Evolutionary conservation across 2,888 invertebrate genomes (phyloP).

Genomic region (Drosophila prostipennis): DNA sequence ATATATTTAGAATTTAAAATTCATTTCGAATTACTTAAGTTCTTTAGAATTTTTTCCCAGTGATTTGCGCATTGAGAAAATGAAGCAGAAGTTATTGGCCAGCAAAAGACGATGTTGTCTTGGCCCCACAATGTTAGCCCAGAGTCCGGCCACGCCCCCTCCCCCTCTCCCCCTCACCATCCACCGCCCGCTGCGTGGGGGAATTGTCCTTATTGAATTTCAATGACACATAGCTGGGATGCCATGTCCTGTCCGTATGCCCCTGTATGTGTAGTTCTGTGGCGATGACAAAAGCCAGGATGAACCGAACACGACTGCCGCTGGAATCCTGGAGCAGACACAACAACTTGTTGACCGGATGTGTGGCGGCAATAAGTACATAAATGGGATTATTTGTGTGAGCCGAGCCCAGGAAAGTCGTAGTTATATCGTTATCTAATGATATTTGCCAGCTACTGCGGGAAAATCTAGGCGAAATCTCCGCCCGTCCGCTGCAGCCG

Average conservation of each 20-base stretch:
- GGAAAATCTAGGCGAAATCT: conserved; percentile 8
- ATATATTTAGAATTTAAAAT: too few relatives aligned
- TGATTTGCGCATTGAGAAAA: conserved; percentile 46
- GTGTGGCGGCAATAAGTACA: conserved; percentile 72
- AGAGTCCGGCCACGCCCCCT: conserved; percentile 1
- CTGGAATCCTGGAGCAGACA: conserved; percentile 33
- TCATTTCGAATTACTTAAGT: too few relatives aligned
- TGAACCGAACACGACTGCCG: conserved; percentile 29
- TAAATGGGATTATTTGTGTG: conserved; percentile 73
- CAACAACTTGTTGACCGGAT: conserved; percentile 76
- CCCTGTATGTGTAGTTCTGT: conserved; percentile 35
- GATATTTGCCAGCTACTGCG: conserved; percentile 20
- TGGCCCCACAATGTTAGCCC: conserved; percentile 53
- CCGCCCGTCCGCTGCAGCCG: conserved; percentile 10
- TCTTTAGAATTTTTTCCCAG: background rate
- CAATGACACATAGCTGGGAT: conserved; percentile 62
- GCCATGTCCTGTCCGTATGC: conserved; percentile 45
- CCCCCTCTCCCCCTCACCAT: background rate
- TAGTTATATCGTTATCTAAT: conserved; percentile 43
- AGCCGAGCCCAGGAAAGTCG: conserved; percentile 26
- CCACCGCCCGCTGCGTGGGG: conserved; percentile 24
- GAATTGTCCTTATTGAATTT: conserved; percentile 75
- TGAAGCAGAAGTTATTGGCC: conserved; percentile 68
- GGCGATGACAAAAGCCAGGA: conserved; percentile 62
- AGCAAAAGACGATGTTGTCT: conserved; percentile 59